Percentiles rank a stretch among this genome's conserved stretches.
Evolutionary conservation across 2,888 invertebrate species (phyloP).

Genomic region (Hybos culiciformis): DNA sequence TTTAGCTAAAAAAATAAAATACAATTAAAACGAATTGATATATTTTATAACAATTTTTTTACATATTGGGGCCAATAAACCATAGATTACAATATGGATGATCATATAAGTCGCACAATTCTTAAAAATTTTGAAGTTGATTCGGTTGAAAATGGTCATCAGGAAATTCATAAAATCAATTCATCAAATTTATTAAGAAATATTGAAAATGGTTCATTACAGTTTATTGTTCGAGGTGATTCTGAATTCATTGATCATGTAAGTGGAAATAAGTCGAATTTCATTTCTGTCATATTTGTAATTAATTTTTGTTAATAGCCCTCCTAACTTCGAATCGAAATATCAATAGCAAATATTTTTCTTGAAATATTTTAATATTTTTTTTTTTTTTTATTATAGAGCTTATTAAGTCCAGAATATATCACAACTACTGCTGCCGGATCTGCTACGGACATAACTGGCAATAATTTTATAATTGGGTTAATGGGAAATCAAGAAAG

Average conservation of each 20-base stretch:
- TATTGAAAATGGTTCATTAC: constrained; percentile 16
- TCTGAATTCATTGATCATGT: constrained; percentile 34
- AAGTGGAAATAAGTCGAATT: constrained; percentile 14
- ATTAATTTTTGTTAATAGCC: too few species aligned
- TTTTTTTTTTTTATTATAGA: too few species aligned
- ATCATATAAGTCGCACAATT: constrained; percentile 16
- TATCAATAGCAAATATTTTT: too few species aligned
- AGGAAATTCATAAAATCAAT: constrained; percentile 16
- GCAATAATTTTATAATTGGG: constrained; percentile 34
- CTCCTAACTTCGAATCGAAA: too few species aligned
- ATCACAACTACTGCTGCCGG: constrained; percentile 24
- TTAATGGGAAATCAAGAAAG: constrained; percentile 23
- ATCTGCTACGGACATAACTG: too few species aligned
- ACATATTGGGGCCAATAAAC: too few species aligned
- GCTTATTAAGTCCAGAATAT: constrained; percentile 29
- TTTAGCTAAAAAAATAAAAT: too few species aligned
- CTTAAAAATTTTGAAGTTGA: constrained; percentile 15
- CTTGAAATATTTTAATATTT: too few species aligned
- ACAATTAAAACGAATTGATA: too few species aligned
- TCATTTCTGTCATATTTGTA: too few species aligned
- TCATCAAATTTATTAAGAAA: constrained; percentile 12
- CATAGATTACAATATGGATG: constrained; percentile 14
- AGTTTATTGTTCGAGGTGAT: constrained; percentile 20
- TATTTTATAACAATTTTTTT: too few species aligned
- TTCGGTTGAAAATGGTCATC: constrained; percentile 9